Conservation (phyloP, 2,888 invertebrate species). For the Drosophila nigritarsus region DNA sequence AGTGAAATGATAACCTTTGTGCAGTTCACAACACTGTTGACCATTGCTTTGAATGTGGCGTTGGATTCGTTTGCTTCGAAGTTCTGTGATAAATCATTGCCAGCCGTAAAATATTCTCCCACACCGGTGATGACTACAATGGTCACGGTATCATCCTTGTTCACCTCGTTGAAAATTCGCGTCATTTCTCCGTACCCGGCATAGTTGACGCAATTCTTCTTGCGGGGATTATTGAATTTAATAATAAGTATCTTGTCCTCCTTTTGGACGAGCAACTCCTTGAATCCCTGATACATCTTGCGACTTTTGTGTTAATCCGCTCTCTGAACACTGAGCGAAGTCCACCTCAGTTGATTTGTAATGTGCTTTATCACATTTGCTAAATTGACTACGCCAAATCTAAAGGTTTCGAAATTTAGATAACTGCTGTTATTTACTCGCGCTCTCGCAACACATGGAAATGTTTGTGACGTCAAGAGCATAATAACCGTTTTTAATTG, state of each 20-base stretch:
- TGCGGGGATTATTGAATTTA: constrained; percentile 90
- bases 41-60: constrained; percentile 87
- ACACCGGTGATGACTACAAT: constrained; percentile 90
- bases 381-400: background rate
- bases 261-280: constrained; percentile 77
- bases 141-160: constrained; percentile 88
- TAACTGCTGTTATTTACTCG: background rate
- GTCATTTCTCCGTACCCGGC: constrained; percentile 89
- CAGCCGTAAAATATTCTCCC: constrained; percentile 81
- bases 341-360: constrained; percentile 15
- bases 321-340: constrained; percentile 29
- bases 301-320: background rate
- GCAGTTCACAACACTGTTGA: constrained; percentile 90
- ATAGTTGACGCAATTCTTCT: constrained; percentile 91
- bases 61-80: constrained; percentile 57
- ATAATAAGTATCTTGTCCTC: constrained; percentile 87
- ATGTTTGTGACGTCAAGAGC: constrained; percentile 9
- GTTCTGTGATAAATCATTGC: constrained; percentile 71
- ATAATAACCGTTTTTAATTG: background rate
- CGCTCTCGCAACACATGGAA: background rate
- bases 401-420: background rate
- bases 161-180: constrained; percentile 89
- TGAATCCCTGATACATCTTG: constrained; percentile 70
- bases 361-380: background rate
- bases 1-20: constrained; percentile 94